Evolutionary conservation across 2,797 vertebrate species (phyloP), one percentile per base, ranked within the genome.

Genomic region (Heteromormyrus szaboi): DNA sequence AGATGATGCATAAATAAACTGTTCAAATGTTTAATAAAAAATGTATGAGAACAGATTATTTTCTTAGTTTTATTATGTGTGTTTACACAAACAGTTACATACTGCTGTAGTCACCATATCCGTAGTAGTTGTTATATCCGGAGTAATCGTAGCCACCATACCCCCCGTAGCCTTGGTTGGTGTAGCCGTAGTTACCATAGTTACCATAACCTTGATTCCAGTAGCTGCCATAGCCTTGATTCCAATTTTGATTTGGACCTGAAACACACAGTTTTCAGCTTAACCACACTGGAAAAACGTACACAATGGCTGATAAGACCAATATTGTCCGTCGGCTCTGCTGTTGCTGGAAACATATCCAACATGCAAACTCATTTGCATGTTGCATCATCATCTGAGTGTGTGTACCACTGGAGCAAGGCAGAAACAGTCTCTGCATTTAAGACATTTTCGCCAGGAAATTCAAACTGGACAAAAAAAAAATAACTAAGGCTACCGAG

Each of bases 51-150:
- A 54, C 85, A 89, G 59, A 90, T 88, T 88, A 90, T 87, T 89
- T 90, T 92, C 89, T 90, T 91, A 89, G 88, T 90, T 91, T 91
- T 89, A 88, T 91, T 91, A 90, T 89, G 88, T 90, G 86, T 85
- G 91, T 90, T 90, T 93, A 92, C 88, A 92, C 88, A 90, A 88
- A 91, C 76, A 89, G 90, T 89, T 93, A 97, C 98, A 98, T 96
- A 99, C 98, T 97, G 96, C 97, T 97, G 97, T 99, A 98, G 96
- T 98, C 98, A 94, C 97, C 96, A 94, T 99, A 99, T 95, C 98
- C 98, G 91, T 99, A 99, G 95, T 99, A 99, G 96, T 97, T 99
- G 97, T 98, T 99, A 97, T 99, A 99, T 94, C 97, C 97, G 93
- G 97, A 95, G 96, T 99, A 99, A 95, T 99, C 98, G 93, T 98